Percentiles rank a stretch among this genome's conserved stretches.
Conservation (phyloP, 2,888 invertebrate species). For the Pharmacophagus antenor region DNA sequence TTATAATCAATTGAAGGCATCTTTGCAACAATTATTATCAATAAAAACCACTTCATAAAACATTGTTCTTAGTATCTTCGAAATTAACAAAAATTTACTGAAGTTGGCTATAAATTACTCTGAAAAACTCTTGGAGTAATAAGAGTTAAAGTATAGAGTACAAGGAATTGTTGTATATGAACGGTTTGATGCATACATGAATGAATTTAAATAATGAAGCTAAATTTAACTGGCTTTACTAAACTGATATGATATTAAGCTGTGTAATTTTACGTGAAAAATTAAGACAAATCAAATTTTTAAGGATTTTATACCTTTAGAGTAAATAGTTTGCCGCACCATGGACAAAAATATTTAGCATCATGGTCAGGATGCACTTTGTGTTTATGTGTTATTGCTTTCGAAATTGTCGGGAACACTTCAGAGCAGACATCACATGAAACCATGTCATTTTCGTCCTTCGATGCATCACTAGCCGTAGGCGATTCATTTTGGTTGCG, state of each 20-base stretch:
- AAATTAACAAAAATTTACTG: too few species aligned
- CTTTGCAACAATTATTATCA: too few species aligned
- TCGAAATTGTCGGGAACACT: constrained; percentile 80
- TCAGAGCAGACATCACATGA: constrained; percentile 83
- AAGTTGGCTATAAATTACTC: too few species aligned
- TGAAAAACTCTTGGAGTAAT: too few species aligned
- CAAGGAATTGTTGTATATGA: too few species aligned
- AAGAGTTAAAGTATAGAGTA: too few species aligned
- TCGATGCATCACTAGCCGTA: constrained; percentile 44
- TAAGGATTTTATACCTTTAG: constrained; percentile 70
- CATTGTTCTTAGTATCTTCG: too few species aligned
- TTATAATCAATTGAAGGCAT: too few species aligned
- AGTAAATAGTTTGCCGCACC: constrained; percentile 86
- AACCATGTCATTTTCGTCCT: constrained; percentile 58
- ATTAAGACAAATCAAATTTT: background rate
- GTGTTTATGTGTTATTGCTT: constrained; percentile 85
- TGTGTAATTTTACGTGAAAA: background rate
- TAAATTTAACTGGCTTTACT: background rate
- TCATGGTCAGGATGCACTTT: constrained; percentile 83
- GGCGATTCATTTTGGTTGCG: constrained; percentile 46
- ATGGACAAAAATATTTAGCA: constrained; percentile 83
- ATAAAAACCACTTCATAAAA: too few species aligned
- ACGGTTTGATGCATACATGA: too few species aligned
- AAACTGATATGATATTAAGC: background rate
- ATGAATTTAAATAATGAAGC: too few species aligned